A percentile compares a stretch with the other conserved stretches of the same genome.
Conservation (phyloP, 2,888 invertebrate species). For the Tipula vernalis region DNA sequence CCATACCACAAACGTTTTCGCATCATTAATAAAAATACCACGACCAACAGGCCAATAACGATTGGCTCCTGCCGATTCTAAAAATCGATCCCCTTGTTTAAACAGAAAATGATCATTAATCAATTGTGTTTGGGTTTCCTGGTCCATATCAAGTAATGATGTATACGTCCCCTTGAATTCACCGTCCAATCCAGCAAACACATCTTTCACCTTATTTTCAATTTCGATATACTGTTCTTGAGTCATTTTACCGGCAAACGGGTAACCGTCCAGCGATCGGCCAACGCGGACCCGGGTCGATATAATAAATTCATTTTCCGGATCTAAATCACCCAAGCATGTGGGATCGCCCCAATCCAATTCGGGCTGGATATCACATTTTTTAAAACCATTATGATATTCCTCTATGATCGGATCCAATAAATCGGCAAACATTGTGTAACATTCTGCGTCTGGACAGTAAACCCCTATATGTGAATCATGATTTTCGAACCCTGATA, state of each 20-base stretch:
- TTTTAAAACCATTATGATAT: slow-evolving; percentile 45
- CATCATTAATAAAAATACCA: slow-evolving; percentile 39
- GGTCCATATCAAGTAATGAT: slow-evolving; percentile 43
- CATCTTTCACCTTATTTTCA: slow-evolving; percentile 23
- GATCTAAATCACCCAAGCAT: slow-evolving; percentile 47
- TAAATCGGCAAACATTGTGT: slow-evolving; percentile 45
- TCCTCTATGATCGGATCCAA: slow-evolving; percentile 56
- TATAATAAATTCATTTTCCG: slow-evolving; percentile 45
- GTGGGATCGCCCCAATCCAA: slow-evolving; percentile 49
- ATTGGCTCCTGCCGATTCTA: slow-evolving; percentile 45
- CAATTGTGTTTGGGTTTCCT: slow-evolving; percentile 44
- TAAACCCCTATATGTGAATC: slow-evolving; percentile 50
- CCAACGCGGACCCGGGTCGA: slow-evolving; percentile 52
- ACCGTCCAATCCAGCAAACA: slow-evolving; percentile 37
- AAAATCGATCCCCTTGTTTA: slow-evolving; percentile 45
- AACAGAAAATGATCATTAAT: slow-evolving; percentile 51
- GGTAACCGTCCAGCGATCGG: slow-evolving; percentile 44
- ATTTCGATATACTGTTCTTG: slow-evolving; percentile 48
- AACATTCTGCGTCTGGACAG: slow-evolving; percentile 53
- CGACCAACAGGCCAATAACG: slow-evolving; percentile 55
- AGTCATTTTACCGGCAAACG: slow-evolving; percentile 52
- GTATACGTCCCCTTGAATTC: slow-evolving; percentile 47
- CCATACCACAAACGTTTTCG: slow-evolving; percentile 55
- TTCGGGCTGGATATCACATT: slow-evolving; percentile 42
- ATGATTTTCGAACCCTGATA: slow-evolving; percentile 50